Evolutionary conservation across 2,888 invertebrate species (phyloP), one percentile per base, ranked within the genome.

Genomic region (Eilema caniola): DNA sequence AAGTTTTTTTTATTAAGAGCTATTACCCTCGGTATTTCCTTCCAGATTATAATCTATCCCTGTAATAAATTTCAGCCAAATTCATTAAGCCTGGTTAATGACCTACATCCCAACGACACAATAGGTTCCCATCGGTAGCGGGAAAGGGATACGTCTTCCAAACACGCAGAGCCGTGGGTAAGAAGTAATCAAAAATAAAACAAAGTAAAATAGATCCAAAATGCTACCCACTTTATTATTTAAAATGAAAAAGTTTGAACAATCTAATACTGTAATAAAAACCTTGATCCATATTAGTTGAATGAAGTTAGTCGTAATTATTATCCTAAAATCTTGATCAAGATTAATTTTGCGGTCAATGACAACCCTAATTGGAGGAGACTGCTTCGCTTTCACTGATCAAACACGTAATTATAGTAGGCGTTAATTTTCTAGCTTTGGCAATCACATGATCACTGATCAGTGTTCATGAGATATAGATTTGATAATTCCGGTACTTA

Each of bases 341-440:
- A 53, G 16, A 59, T 59, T 25, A 53, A 25, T 1, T 28, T 66
- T 66, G 16, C 16, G 41, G 56, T 59, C 24, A 25, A 23, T 16
- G 79, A 33, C 68, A 79, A 37, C 79, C 81, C 81, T 80, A 71
- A 66, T 57, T 7, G 14, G 37, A 73, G 41, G n/a, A 66, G 53
- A 24, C 61, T 57, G 80, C 77, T 84, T 85, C 83, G 88, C 92
- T 92, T 92, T 92, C 91, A 88, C 92, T 80, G 79, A 83, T 89
- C 90, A 89, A 83, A 82, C 74, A 80, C 83, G 81, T 85, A 85
- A 89, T 88, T 88, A 88, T 79, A 77, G 87, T 85, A 81, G 88
- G 88, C 84, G 87, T 86, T 85, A 86, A 86, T 84, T 83, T 72
- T 76, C 74, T 82, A 64, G 71, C 74, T 72, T 80, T 74, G 73